phyloP scores from a whole-genome alignment of 2,797 vertebrate genomes.

The Malacoctenus gilli region DNA sequence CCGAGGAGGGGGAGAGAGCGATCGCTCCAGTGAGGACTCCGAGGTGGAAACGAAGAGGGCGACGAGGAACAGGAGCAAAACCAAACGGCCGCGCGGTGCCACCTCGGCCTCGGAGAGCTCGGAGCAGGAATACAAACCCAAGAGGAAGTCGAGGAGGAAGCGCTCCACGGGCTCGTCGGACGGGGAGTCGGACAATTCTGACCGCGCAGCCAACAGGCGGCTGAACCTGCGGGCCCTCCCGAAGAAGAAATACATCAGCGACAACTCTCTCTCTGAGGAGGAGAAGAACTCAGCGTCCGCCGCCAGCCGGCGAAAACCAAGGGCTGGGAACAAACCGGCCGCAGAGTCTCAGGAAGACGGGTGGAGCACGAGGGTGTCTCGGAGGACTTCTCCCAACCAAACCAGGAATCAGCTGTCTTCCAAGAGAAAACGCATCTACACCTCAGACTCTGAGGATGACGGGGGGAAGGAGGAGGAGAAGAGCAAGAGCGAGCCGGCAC shows the following conservation, averaged over 20 bases:
- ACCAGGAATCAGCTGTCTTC: conserved; percentile 58
- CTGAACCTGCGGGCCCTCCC: conserved; percentile 69
- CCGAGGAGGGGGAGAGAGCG: conserved; percentile 31
- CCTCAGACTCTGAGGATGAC: conserved; percentile 77
- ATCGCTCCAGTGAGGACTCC: conserved; percentile 59
- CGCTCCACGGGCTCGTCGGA: conserved; percentile 71
- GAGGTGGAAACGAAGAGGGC: conserved; percentile 45
- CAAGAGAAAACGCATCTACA: conserved; percentile 77
- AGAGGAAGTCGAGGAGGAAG: conserved; percentile 64
- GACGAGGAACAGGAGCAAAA: conserved; percentile 51
- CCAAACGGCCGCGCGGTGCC: conserved; percentile 46
- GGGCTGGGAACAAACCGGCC: conserved; percentile 53
- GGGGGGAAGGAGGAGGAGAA: conserved; percentile 43
- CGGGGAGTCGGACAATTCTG: conserved; percentile 65
- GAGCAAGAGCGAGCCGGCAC: conserved; percentile 28
- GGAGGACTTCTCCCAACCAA: conserved; percentile 47
- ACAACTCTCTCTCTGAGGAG: conserved; percentile 80
- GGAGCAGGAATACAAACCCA: conserved; percentile 67
- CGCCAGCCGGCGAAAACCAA: conserved; percentile 35
- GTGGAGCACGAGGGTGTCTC: conserved; percentile 30
- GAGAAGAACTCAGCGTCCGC: conserved; percentile 76
- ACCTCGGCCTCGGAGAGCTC: conserved; percentile 67
- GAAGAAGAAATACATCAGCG: conserved; percentile 81
- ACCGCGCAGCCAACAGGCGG: conserved; percentile 56
- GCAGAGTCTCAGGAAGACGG: conserved; percentile 26